These are phyloP conservation scores for Phaedon cochleariae DNA, from an alignment of 2,888 invertebrate genomes.

Conservation along the genomic window DNA sequence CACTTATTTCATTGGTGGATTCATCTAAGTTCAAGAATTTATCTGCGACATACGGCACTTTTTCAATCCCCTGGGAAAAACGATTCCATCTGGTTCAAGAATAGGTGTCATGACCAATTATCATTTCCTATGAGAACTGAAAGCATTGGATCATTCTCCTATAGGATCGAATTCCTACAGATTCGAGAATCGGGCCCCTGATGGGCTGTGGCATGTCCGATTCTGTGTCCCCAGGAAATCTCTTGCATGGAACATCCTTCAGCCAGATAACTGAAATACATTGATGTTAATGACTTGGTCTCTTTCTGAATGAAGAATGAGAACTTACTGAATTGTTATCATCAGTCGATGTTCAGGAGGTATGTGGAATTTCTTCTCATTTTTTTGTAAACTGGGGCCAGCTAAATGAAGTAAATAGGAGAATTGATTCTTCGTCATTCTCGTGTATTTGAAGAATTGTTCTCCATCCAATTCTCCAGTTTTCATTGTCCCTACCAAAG, in stretches of 20 bases:
- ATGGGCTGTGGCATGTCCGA: constrained; percentile 22
- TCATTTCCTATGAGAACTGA: too few species aligned
- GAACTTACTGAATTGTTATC: background rate
- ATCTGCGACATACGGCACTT: too few species aligned
- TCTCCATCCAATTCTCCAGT: background rate
- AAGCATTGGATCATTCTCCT: too few species aligned
- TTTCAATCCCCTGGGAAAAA: too few species aligned
- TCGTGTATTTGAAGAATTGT: background rate
- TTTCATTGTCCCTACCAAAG: background rate
- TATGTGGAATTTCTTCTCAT: background rate
- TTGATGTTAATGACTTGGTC: background rate
- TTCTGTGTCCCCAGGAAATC: constrained; percentile 13
- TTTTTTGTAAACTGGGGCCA: background rate
- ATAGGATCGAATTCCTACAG: too few species aligned
- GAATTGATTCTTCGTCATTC: constrained; percentile 3
- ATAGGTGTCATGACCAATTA: too few species aligned
- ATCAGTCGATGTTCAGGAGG: constrained; percentile 6
- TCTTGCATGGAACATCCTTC: constrained; percentile 18
- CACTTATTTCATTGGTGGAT: too few species aligned
- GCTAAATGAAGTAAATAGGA: background rate
- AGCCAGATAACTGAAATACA: too few species aligned
- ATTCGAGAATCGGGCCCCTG: too few species aligned
- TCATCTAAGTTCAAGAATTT: too few species aligned
- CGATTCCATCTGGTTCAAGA: too few species aligned
- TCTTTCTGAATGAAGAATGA: background rate